Percentiles rank a stretch among this genome's conserved stretches.
phyloP scores from a whole-genome alignment of 2,888 invertebrate genomes.

The Mythimna lalbum region DNA sequence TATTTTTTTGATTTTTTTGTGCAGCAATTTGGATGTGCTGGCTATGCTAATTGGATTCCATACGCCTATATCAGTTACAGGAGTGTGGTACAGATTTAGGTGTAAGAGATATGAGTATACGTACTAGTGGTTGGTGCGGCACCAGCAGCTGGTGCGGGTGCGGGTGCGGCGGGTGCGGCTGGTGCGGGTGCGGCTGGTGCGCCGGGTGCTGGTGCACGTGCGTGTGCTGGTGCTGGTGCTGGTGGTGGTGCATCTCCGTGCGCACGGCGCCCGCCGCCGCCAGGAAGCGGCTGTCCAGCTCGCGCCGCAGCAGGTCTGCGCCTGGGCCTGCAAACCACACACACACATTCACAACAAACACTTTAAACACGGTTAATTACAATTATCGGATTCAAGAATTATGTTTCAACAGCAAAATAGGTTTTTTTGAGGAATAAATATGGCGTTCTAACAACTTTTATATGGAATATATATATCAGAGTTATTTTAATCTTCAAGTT shows the following conservation, averaged over 20 bases:
- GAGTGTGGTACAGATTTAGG: too few relatives aligned
- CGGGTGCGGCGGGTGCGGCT: conserved; percentile 70
- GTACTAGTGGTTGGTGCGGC: conserved; percentile 74
- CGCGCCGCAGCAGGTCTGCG: conserved; percentile 96
- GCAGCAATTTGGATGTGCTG: too few relatives aligned
- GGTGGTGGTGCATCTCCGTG: conserved; percentile 98
- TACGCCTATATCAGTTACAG: too few relatives aligned
- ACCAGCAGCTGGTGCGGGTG: conserved; percentile 61
- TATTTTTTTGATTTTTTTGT: too few relatives aligned
- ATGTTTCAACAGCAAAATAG: too few relatives aligned
- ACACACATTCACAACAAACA: conserved; percentile 35
- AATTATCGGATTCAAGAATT: neutral
- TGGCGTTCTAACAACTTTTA: too few relatives aligned
- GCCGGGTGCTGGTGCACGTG: conserved; percentile 97
- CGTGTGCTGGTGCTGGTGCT: conserved; percentile 95
- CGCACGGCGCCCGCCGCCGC: conserved; percentile 95
- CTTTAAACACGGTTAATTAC: conserved; percentile 13
- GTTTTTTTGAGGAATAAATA: too few relatives aligned
- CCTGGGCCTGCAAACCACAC: conserved; percentile 82
- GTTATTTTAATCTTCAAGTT: too few relatives aligned
- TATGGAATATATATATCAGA: too few relatives aligned
- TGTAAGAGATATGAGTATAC: neutral
- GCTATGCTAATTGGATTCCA: too few relatives aligned
- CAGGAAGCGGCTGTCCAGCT: conserved; percentile 97
- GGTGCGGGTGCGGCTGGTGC: conserved; percentile 91